Evolutionary conservation across 2,797 vertebrate genomes (phyloP).

Genomic region (Dallia pectoralis): DNA sequence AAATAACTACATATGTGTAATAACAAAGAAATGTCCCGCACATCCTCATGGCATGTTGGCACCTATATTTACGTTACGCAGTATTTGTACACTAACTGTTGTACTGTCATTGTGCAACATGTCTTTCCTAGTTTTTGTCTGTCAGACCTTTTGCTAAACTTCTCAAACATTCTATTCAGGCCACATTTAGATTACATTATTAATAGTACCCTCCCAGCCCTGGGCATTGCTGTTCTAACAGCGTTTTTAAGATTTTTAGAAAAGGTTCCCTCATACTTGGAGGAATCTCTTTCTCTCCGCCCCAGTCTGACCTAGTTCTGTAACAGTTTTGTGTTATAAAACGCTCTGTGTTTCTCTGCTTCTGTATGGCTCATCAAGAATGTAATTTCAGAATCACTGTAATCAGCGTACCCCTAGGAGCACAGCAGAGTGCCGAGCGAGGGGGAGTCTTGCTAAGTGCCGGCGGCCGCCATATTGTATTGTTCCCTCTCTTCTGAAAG

Average conservation of each 20-base stretch:
- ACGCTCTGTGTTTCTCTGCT: conserved; percentile 39
- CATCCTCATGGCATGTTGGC: no score
- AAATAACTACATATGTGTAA: no score
- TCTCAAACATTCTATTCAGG: neutral
- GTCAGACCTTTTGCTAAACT: neutral
- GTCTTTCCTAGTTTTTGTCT: no score
- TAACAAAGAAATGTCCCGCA: no score
- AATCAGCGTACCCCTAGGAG: conserved; percentile 78
- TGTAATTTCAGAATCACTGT: conserved; percentile 81
- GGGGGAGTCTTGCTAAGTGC: conserved; percentile 67
- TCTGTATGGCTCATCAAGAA: conserved; percentile 71
- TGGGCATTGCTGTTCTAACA: neutral
- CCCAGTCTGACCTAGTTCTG: conserved; percentile 66
- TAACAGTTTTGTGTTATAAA: conserved; percentile 38
- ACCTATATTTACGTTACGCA: no score
- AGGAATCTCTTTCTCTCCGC: conserved; percentile 45
- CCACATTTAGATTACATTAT: neutral
- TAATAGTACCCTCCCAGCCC: neutral
- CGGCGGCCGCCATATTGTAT: conserved; percentile 55
- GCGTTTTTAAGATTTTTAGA: conserved; percentile 39
- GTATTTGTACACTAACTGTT: no score
- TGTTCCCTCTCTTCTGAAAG: conserved; percentile 56
- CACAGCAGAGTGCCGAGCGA: conserved; percentile 50
- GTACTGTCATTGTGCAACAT: no score
- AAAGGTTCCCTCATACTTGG: conserved; percentile 23